Conservation (phyloP, 2,113 vertebrate species). For the Misgurnus anguillicaudatus region DNA sequence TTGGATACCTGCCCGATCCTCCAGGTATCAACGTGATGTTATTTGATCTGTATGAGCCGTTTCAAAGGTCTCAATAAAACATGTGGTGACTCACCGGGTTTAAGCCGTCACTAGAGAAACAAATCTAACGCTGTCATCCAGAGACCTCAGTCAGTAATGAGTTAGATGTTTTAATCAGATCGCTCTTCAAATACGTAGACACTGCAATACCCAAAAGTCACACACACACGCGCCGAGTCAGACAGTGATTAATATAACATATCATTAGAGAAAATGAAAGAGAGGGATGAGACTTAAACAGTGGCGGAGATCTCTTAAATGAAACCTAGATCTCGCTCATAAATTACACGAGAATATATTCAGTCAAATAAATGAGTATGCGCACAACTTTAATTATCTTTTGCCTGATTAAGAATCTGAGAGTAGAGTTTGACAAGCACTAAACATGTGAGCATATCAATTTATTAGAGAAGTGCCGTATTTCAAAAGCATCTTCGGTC, state of each 20-base stretch:
- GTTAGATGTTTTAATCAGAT: not conserved
- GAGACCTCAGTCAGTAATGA: conserved; percentile 10
- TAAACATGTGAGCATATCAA: not conserved
- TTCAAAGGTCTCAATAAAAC: conserved; percentile 20
- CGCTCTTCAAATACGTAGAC: conserved; percentile 12
- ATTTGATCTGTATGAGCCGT: not conserved
- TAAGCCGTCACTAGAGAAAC: not conserved
- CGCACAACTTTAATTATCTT: conserved; percentile 44
- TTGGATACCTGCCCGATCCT: not conserved
- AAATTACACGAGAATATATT: conserved; percentile 33
- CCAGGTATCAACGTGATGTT: not conserved
- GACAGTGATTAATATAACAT: conserved; percentile 46
- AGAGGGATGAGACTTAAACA: conserved; percentile 29
- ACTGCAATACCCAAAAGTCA: not conserved
- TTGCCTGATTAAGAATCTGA: conserved; percentile 33
- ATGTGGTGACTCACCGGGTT: not conserved
- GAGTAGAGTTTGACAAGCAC: not conserved
- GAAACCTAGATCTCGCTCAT: conserved; percentile 36
- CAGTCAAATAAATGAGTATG: conserved; percentile 44
- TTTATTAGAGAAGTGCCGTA: conserved; percentile 7
- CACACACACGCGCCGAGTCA: conserved; percentile 1
- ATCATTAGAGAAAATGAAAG: conserved; percentile 42
- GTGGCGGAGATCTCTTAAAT: conserved; percentile 31
- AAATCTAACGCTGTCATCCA: not conserved
- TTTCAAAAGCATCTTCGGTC: not conserved